Evolutionary conservation across 2,888 invertebrate genomes (phyloP).

Genomic region (Nephrotoma appendiculata): DNA sequence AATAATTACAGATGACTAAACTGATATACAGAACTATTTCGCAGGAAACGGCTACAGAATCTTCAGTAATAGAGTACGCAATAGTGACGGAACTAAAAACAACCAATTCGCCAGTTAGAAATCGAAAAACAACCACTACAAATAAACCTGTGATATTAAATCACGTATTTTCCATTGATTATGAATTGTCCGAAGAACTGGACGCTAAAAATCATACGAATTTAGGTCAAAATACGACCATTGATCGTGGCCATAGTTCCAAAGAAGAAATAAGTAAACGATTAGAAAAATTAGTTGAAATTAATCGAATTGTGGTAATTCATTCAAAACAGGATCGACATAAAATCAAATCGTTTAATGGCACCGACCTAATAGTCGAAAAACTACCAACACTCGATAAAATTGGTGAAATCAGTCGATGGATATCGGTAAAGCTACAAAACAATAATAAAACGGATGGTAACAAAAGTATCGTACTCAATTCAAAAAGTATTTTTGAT

Average conservation of each 20-base stretch:
- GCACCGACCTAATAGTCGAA: constrained; percentile 41
- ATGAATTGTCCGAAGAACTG: constrained; percentile 13
- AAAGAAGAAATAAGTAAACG: constrained; percentile 31
- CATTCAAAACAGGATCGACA: constrained; percentile 48
- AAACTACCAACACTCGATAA: constrained; percentile 45
- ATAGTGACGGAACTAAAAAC: constrained; percentile 13
- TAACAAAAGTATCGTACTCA: constrained; percentile 31
- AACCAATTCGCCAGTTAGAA: constrained; percentile 10
- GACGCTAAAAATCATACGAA: not conserved
- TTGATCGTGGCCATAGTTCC: constrained; percentile 20
- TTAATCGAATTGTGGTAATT: constrained; percentile 54
- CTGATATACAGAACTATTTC: constrained; percentile 18
- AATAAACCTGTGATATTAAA: constrained; percentile 30
- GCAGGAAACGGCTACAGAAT: constrained; percentile 24
- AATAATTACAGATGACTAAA: constrained; percentile 17
- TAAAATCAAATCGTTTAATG: constrained; percentile 37
- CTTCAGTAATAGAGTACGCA: constrained; percentile 18
- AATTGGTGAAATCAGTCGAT: constrained; percentile 54
- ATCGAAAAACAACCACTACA: constrained; percentile 18
- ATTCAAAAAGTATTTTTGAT: constrained; percentile 27
- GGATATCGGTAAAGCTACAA: constrained; percentile 46
- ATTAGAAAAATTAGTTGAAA: constrained; percentile 47
- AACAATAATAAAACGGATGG: constrained; percentile 18
- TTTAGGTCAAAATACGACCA: constrained; percentile 4
- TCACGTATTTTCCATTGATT: constrained; percentile 35